Percentiles rank a stretch among this genome's conserved stretches.
These are phyloP conservation scores for Pinctada fucata DNA, from an alignment of 2,888 invertebrate genomes.

Conservation along the genomic window DNA sequence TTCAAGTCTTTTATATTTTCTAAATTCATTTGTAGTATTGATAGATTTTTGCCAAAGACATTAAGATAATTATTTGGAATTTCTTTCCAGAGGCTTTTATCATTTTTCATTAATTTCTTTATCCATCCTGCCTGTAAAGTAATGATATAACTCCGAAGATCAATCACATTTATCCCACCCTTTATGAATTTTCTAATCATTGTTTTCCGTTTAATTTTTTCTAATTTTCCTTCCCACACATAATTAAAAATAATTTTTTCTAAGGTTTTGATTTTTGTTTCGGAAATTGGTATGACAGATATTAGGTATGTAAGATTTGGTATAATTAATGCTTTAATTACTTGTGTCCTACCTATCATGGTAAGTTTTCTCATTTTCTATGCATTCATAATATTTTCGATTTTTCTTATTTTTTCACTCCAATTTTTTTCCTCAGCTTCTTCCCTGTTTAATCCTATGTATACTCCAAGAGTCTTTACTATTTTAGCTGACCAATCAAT, in stretches of 20 bases:
- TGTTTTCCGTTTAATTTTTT: conserved; percentile 7
- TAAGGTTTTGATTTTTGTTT: not conserved
- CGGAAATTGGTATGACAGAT: not conserved
- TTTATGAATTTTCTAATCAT: not conserved
- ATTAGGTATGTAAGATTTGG: conserved; percentile 3
- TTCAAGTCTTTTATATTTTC: conserved; percentile 2
- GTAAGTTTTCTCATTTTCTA: conserved; percentile 15
- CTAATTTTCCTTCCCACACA: conserved; percentile 15
- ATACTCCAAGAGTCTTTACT: conserved; percentile 14
- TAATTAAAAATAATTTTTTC: not conserved
- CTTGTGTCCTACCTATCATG: conserved; percentile 4
- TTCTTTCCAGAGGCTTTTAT: not conserved
- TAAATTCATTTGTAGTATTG: conserved; percentile 6
- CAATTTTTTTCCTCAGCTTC: conserved; percentile 8
- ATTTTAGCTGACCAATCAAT: conserved; percentile 6
- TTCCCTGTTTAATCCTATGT: not conserved
- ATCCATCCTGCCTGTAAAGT: conserved; percentile 1
- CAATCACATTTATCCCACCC: conserved; percentile 8
- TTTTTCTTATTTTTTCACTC: conserved; percentile 8
- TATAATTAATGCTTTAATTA: conserved; percentile 9
- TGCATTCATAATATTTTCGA: not conserved
- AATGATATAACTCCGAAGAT: conserved; percentile 1
- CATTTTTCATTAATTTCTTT: not conserved
- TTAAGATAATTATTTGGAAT: not conserved
- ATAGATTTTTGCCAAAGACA: not conserved